A percentile compares a stretch with the other conserved stretches of the same genome.
phyloP scores from a whole-genome alignment of 2,113 vertebrate genomes.

The Alexandromys fortis region DNA sequence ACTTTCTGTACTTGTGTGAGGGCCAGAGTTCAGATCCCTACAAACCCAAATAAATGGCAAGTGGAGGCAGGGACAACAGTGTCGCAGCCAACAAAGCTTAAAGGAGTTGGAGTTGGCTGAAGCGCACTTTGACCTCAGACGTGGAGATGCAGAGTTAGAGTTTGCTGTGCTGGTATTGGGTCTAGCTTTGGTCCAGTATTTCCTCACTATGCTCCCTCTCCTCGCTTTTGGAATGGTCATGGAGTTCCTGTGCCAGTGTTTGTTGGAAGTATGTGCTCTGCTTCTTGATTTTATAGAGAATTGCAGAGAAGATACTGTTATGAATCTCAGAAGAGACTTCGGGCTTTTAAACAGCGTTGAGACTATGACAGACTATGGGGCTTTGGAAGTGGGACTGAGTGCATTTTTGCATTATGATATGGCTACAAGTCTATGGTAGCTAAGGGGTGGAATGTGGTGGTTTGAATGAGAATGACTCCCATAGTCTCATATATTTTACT shows the following conservation, averaged over 20 bases:
- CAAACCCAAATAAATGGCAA: neutral
- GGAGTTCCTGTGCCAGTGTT: neutral
- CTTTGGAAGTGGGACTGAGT: neutral
- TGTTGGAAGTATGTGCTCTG: neutral
- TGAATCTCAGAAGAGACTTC: neutral
- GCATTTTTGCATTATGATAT: neutral
- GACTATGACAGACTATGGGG: neutral
- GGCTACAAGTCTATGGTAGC: neutral
- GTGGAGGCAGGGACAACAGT: too few relatives aligned
- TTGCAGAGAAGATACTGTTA: too few relatives aligned
- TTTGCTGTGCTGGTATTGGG: neutral
- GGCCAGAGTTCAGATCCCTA: neutral
- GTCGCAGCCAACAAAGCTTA: neutral
- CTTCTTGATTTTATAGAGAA: neutral
- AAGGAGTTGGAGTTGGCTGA: neutral
- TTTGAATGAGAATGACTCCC: neutral
- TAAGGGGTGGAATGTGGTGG: neutral
- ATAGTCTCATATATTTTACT: neutral
- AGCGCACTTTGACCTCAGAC: neutral
- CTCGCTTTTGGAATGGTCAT: neutral
- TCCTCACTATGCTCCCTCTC: neutral
- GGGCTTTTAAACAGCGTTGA: neutral
- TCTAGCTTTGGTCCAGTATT: neutral
- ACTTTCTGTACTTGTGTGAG: neutral
- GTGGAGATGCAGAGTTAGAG: neutral